Base-by-base conservation (phyloP, 2,888 invertebrate species). In the Actias luna region DNA sequence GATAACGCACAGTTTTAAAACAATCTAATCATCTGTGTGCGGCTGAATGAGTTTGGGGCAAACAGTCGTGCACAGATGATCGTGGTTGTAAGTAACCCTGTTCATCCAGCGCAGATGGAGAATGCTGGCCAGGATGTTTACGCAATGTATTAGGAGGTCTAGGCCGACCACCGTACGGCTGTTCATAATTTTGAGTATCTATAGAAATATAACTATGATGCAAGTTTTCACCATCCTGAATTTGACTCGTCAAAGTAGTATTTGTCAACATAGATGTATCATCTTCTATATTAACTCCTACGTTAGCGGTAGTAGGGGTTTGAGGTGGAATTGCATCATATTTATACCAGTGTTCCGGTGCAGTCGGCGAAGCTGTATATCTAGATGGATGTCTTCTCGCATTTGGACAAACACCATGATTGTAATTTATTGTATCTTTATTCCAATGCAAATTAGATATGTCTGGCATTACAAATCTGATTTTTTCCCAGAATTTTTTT, bases 401-500 rank as follows among this genome's bases (percentile, higher is more conserved):
- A 79, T 94, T 93, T 70, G 94, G 93, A 77, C 93, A 92, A 39
- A 89, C 85, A 72, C 88, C 88, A 77, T 93, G 93, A 78, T 88
- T 92, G 74, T 93, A 93, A 84, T 93, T 93, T 69, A 93, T 82
- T 68, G 87, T 84, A 67, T 92, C 93, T 74, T 93, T 93, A 79
- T 94, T 94, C 92, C 94, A 94, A 78, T 94, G 93, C 74, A 94
- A 92, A 79, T 94, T 94, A 62, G 93, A 90, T 71, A 93, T 92
- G 72, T 98, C 98, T 65, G 97, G 97, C 95, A 97, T 95, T 62
- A 96, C 95, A 88, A 94, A 95, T 68, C 96, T 94, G 69, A 98
- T 93, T 88, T 97, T 97, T 76, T 97, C 96, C 98, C 98, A 98
- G 90, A 98, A 98, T 76, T 96, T 94, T 76, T 95, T 95, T 86